Conservation (phyloP, 2,797 vertebrate species). For the Pitangus sulphuratus region DNA sequence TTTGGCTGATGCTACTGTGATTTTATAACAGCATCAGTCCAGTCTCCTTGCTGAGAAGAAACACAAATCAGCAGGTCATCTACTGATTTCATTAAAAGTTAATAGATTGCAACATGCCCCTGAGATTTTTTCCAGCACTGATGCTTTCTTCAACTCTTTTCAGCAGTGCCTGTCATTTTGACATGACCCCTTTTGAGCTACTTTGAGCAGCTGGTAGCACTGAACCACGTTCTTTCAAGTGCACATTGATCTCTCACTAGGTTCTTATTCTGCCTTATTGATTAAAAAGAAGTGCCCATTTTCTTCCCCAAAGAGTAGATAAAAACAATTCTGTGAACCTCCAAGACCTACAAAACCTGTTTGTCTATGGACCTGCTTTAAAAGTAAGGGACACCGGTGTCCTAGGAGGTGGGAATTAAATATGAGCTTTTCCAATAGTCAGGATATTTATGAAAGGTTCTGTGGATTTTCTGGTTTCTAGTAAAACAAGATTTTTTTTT, state of each 20-base stretch:
- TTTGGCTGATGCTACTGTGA: constrained; percentile 11
- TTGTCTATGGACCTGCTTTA: background rate
- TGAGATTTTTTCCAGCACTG: constrained; percentile 42
- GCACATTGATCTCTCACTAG: constrained; percentile 35
- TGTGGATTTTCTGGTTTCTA: background rate
- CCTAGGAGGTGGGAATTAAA: background rate
- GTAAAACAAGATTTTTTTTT: background rate
- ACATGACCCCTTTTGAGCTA: constrained; percentile 16
- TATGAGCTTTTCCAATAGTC: background rate
- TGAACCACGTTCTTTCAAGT: constrained; percentile 1
- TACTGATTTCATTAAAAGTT: constrained; percentile 71
- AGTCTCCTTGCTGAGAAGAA: constrained; percentile 58
- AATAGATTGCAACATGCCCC: constrained; percentile 60
- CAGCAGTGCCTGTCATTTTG: constrained; percentile 22
- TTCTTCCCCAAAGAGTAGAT: background rate
- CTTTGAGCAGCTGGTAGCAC: constrained; percentile 29
- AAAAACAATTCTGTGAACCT: background rate
- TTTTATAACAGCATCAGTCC: constrained; percentile 46
- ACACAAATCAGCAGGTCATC: constrained; percentile 57
- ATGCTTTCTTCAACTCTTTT: constrained; percentile 21
- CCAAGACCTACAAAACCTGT: background rate
- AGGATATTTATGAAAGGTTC: background rate
- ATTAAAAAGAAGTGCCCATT: constrained; percentile 17
- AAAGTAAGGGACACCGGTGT: background rate
- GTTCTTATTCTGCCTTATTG: constrained; percentile 17